Evolutionary conservation across 2,888 invertebrate genomes (phyloP), one percentile per base, ranked within the genome.

Genomic region (Monopis laevigella): DNA sequence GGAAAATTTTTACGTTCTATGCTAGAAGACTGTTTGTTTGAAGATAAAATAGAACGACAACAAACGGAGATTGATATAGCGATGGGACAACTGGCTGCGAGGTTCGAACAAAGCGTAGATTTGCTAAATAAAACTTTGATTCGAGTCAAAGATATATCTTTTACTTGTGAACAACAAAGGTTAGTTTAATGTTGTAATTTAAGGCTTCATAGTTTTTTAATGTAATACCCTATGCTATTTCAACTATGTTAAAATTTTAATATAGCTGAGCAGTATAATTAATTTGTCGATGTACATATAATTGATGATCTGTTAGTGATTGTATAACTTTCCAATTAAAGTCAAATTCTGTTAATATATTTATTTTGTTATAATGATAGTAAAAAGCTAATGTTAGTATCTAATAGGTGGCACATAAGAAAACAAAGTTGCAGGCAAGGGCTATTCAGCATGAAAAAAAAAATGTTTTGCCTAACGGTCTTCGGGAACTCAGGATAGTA

Each of bases 121-220:
- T 60, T 77, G 40, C 51, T 82, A 3, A 73, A 82, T 36, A 73
- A 73, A 51, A 80, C 82, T 1, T 77, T 68, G 47, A 55, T 62
- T 24, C 56, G 78, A 11, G 44, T 82, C 34, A 81, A 77, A 44
- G 74, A 80, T 43, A 72, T 83, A 26, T 68, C 65, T 1, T 81
- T 81, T 61, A 61, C 70, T 29, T 67, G 65, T 1, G 82, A 82
- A 49, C 74, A 78, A 44, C 67, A 78, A 42, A 64, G 78, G 82
- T 75, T 38, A 42, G 60, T 56, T 27, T 17, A 30, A 32, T 17
- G 38, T 42, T 24, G 6, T 24, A 24, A 7, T 7, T 10, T 24
- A 24, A n/a, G n/a, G n/a, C n/a, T n/a, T n/a, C n/a, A n/a, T n/a
- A n/a, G 10, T 10, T 3, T 26, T 8, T 34, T 27, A 7, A n/a